A percentile compares a stretch with the other conserved stretches of the same genome.
These are phyloP conservation scores for Athalia cordata DNA, from an alignment of 2,888 invertebrate species.

Conservation along the genomic window DNA sequence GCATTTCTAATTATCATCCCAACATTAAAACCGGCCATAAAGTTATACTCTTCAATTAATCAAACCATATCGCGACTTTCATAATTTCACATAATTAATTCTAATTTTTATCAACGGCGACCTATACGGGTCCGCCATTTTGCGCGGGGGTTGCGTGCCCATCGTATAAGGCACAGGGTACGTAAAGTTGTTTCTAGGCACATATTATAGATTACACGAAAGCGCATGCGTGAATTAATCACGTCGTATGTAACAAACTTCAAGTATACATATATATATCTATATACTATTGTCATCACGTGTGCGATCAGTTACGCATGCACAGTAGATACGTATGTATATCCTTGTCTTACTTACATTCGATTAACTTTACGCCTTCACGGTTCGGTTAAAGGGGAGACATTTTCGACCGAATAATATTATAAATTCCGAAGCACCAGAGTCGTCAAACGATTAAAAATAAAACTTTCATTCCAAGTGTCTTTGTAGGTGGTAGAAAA, in stretches of 20 bases:
- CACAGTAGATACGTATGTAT: no score
- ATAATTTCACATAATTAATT: background rate
- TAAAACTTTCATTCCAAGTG: background rate
- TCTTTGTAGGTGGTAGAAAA: background rate
- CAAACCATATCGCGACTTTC: no score
- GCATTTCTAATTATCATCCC: no score
- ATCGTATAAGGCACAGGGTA: background rate
- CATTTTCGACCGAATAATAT: background rate
- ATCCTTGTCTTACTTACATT: slow-evolving; percentile 23
- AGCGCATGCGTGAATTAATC: background rate
- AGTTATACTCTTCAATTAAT: no score
- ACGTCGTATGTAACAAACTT: background rate
- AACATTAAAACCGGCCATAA: no score
- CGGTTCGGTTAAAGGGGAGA: background rate
- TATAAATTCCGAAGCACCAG: background rate
- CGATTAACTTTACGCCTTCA: background rate
- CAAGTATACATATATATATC: background rate
- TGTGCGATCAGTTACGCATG: background rate
- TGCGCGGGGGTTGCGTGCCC: slow-evolving; percentile 1
- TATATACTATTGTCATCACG: background rate
- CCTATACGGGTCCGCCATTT: slow-evolving; percentile 23
- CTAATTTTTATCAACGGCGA: background rate
- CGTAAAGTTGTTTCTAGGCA: background rate
- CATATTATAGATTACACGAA: background rate
- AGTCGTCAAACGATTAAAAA: no score